Evolutionary conservation across 2,113 vertebrate genomes (phyloP).

Genomic region (Ahaetulla prasina): DNA sequence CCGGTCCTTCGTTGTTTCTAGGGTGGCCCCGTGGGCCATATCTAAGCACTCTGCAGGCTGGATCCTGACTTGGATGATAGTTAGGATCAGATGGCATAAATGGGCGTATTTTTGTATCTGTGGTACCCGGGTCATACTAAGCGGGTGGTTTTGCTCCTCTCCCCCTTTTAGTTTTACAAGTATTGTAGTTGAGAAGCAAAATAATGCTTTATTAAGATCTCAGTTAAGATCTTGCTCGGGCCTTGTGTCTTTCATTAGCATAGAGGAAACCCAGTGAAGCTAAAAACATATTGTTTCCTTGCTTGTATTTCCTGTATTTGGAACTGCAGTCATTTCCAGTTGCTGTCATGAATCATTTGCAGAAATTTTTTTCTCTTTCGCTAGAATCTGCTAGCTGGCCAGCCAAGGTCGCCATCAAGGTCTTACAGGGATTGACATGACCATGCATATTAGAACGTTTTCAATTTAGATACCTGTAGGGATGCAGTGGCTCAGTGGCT

Average conservation of each 20-base stretch:
- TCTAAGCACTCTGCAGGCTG: no score
- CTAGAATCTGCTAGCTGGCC: background rate
- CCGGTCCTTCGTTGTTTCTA: no score
- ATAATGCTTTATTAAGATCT: background rate
- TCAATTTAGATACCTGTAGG: background rate
- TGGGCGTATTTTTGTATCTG: background rate
- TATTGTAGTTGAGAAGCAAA: background rate
- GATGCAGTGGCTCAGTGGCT: no score
- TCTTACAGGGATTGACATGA: background rate
- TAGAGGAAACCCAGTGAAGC: conserved; percentile 13
- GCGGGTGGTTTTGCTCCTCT: background rate
- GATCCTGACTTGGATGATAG: background rate
- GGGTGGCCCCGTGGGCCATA: no score
- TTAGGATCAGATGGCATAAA: background rate
- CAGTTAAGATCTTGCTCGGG: background rate
- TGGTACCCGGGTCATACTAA: background rate
- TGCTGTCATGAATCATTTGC: background rate
- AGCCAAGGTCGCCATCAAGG: background rate
- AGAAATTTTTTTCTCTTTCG: background rate
- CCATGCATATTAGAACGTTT: background rate
- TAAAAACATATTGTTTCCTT: background rate
- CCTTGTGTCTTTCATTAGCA: background rate
- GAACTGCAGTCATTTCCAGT: conserved; percentile 6
- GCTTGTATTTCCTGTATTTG: conserved; percentile 6
- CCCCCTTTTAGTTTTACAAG: background rate